Conservation (phyloP, 1,140 invertebrate genomes). For the Sinonovacula constricta region DNA sequence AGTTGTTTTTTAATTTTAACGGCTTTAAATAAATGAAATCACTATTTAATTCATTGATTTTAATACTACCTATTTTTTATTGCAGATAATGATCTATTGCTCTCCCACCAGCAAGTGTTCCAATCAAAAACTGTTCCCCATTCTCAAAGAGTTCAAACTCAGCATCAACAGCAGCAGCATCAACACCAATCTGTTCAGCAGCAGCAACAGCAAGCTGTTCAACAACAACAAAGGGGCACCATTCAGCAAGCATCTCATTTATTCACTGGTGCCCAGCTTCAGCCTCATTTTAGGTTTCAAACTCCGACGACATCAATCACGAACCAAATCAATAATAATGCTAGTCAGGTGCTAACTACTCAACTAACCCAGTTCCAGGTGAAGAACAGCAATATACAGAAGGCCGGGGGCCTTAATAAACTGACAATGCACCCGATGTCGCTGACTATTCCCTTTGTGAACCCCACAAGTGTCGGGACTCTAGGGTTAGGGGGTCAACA, state of each 20-base stretch:
- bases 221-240: constrained; percentile 35
- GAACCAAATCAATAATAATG: constrained; percentile 49
- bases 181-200: no score
- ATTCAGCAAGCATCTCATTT: constrained; percentile 43
- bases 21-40: no score
- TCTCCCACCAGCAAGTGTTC: constrained; percentile 46
- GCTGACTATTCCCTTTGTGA: constrained; percentile 67
- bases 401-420: constrained; percentile 59
- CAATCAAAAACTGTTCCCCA: constrained; percentile 29
- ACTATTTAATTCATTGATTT: no score
- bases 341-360: constrained; percentile 53
- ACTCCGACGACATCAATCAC: constrained; percentile 25
- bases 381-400: constrained; percentile 64
- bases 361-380: constrained; percentile 64
- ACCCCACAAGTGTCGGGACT: constrained; percentile 54
- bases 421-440: constrained; percentile 68
- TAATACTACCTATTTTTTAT: no score
- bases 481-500: constrained; percentile 55
- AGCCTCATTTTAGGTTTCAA: constrained; percentile 33
- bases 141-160: no score
- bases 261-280: constrained; percentile 45
- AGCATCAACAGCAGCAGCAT: no score
- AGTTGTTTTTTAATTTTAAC: background rate
- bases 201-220: constrained; percentile 29
- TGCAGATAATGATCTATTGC: constrained; percentile 38